Conservation (phyloP, 2,797 vertebrate genomes). For the Gorsachius magnificus region DNA sequence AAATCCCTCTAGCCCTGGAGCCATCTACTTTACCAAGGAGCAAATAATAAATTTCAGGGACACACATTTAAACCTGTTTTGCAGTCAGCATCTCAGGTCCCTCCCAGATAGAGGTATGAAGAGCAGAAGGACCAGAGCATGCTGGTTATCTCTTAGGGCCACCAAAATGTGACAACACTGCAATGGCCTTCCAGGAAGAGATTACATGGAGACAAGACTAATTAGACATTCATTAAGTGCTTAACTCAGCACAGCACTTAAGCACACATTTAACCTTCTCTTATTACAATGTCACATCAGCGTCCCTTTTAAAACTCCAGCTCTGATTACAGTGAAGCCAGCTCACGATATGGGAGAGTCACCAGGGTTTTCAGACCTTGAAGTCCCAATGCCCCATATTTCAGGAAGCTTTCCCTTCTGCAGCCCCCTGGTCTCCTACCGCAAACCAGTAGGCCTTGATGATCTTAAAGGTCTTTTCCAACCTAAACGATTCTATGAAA, state of each 20-base stretch:
- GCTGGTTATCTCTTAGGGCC: background rate
- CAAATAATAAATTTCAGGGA: background rate
- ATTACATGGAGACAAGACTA: background rate
- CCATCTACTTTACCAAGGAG: background rate
- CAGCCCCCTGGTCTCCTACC: background rate
- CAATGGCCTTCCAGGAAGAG: background rate
- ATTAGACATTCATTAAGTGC: conserved; percentile 38
- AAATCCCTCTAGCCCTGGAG: background rate
- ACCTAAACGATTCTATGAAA: background rate
- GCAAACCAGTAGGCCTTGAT: background rate
- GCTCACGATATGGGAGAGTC: background rate
- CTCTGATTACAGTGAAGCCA: background rate
- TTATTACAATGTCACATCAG: conserved; percentile 13
- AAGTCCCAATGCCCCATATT: rapidly evolving
- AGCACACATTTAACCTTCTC: conserved; percentile 45
- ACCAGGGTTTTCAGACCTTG: background rate
- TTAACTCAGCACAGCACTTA: conserved; percentile 52
- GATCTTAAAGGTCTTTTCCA: too few species aligned
- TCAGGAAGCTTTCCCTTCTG: background rate
- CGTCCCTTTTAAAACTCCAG: background rate
- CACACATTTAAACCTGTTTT: background rate
- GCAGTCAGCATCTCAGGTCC: background rate
- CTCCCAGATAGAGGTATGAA: background rate
- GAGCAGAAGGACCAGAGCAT: background rate
- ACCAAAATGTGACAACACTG: background rate